Conservation (phyloP, 2,113 vertebrate genomes). For the Elephas maximus region DNA sequence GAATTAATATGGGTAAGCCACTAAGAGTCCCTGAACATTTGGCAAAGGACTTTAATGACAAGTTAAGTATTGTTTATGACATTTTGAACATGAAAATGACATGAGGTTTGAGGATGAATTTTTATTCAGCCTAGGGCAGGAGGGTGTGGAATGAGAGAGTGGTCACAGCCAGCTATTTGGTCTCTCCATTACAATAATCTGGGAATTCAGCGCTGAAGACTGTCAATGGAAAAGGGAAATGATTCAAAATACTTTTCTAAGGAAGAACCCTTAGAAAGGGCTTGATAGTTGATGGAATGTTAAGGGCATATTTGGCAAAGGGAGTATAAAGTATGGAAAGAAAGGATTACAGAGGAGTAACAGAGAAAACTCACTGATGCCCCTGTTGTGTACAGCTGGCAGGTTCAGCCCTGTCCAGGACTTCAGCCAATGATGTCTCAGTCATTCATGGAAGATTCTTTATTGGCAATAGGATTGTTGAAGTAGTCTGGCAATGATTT, state of each 20-base stretch:
- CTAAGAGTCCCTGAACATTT: slow-evolving; percentile 16
- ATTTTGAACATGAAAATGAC: slow-evolving; percentile 29
- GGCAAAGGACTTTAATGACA: neutral
- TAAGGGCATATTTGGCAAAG: neutral
- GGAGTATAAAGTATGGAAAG: neutral
- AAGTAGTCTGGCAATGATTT: neutral
- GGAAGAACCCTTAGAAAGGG: neutral
- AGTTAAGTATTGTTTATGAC: neutral
- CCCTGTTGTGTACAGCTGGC: neutral
- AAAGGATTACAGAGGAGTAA: neutral
- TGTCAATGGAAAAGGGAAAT: slow-evolving; percentile 25
- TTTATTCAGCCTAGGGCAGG: neutral
- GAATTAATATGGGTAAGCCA: neutral
- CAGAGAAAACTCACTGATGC: neutral
- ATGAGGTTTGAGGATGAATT: neutral
- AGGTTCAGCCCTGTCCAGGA: neutral
- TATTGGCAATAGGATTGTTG: neutral
- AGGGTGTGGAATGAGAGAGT: neutral
- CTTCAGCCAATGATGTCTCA: neutral
- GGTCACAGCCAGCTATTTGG: neutral
- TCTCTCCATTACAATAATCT: neutral
- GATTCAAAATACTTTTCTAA: slow-evolving; percentile 1
- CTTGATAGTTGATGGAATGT: neutral
- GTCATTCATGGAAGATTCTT: neutral
- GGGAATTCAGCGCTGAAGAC: neutral